These are phyloP conservation scores for Aphelenchoides avenae DNA, from an alignment of 1,140 invertebrate species.

Conservation along the genomic window DNA sequence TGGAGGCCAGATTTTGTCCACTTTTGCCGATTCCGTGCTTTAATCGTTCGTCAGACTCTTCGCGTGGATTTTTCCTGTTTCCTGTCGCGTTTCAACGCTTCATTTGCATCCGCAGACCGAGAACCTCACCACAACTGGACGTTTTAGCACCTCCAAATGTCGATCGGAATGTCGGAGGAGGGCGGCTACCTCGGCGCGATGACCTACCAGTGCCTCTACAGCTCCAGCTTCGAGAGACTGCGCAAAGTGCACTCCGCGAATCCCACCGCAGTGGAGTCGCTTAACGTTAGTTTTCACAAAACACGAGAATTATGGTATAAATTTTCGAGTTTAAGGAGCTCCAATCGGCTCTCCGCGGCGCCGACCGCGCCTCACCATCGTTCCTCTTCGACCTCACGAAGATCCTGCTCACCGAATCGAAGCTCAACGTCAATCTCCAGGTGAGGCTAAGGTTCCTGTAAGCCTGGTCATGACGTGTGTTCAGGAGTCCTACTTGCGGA, in stretches of 20 bases:
- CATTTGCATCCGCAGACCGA: too few relatives aligned
- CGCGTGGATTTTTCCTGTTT: too few relatives aligned
- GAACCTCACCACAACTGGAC: too few relatives aligned
- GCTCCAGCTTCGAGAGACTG: constrained; percentile 43
- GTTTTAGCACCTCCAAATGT: too few relatives aligned
- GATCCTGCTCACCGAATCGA: constrained; percentile 42
- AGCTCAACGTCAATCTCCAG: constrained; percentile 56
- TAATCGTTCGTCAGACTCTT: too few relatives aligned
- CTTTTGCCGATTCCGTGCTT: too few relatives aligned
- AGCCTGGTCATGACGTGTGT: constrained; percentile 8
- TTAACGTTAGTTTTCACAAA: constrained; percentile 43
- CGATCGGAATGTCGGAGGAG: constrained; percentile 36
- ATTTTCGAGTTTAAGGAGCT: constrained; percentile 40
- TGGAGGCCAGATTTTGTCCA: too few relatives aligned
- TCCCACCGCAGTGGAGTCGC: constrained; percentile 44
- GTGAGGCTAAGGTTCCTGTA: constrained; percentile 11
- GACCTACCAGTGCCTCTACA: constrained; percentile 53
- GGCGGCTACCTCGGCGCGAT: constrained; percentile 49
- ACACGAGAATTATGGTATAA: constrained; percentile 18
- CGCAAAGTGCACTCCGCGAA: constrained; percentile 33
- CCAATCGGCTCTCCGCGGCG: constrained; percentile 36
- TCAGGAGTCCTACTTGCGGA: constrained; percentile 55
- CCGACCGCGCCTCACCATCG: constrained; percentile 50
- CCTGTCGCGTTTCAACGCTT: too few relatives aligned
- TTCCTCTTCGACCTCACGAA: constrained; percentile 57